phyloP scores from a whole-genome alignment of 2,888 invertebrate species.

The Drosophila testacea region DNA sequence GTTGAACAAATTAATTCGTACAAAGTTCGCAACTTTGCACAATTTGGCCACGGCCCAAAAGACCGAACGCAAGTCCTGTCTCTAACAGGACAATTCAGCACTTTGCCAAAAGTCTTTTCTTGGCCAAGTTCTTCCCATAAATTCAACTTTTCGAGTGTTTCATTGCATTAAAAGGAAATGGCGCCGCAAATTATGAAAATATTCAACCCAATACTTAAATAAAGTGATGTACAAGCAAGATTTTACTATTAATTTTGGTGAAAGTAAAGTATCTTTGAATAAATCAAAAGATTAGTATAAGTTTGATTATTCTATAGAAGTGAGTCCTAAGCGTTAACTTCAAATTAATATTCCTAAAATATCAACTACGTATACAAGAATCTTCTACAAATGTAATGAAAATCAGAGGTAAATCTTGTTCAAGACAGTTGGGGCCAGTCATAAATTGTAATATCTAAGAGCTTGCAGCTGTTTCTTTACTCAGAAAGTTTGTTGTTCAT shows the following conservation, averaged over 20 bases:
- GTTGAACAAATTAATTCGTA: conserved; percentile 75
- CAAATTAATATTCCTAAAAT: too few species aligned
- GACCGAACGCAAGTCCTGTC: conserved; percentile 16
- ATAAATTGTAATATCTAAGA: too few species aligned
- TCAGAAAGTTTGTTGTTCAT: conserved; percentile 6
- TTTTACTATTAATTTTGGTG: neutral
- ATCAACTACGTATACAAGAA: neutral
- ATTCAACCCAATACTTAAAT: neutral
- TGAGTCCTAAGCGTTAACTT: too few species aligned
- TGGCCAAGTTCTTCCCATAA: conserved; percentile 52
- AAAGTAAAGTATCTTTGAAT: neutral
- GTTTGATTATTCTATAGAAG: too few species aligned
- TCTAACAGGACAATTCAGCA: conserved; percentile 38
- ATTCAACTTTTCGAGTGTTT: conserved; percentile 34
- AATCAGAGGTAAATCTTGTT: neutral
- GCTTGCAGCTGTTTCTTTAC: conserved; percentile 4
- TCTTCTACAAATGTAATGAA: neutral
- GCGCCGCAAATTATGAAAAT: conserved; percentile 13
- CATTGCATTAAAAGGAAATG: conserved; percentile 20
- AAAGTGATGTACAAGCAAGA: neutral
- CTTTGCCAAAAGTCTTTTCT: conserved; percentile 47
- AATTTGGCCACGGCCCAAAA: conserved; percentile 62
- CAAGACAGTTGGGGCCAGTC: neutral
- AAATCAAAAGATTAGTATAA: too few species aligned
- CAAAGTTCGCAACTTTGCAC: conserved; percentile 70